These are phyloP conservation scores for Lomographa bimaculata DNA, from an alignment of 2,888 invertebrate species.

Conservation along the genomic window DNA sequence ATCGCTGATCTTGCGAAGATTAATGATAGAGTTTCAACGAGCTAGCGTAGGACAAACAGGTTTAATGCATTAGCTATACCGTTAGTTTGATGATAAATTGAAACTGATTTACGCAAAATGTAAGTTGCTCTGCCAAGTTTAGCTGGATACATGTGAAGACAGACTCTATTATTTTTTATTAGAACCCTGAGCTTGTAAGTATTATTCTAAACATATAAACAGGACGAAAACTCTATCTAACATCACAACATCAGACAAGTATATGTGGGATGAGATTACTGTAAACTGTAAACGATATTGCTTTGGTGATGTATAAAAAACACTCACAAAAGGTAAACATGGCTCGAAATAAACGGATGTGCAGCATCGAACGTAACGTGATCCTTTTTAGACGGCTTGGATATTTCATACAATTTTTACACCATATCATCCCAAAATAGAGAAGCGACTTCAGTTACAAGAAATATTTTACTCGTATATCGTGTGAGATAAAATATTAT, in stretches of 20 bases:
- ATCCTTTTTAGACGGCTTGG: slow-evolving; percentile 23
- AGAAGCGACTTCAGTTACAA: slow-evolving; percentile 7
- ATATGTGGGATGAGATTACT: slow-evolving; percentile 15
- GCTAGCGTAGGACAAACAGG: slow-evolving; percentile 12
- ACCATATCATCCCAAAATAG: too few species aligned
- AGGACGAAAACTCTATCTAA: too few species aligned
- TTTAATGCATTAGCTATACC: slow-evolving; percentile 1
- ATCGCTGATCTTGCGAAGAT: slow-evolving; percentile 28
- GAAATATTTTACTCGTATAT: slow-evolving; percentile 5
- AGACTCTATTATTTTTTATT: too few species aligned
- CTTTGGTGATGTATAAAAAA: slow-evolving; percentile 50
- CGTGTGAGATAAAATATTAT: too few species aligned
- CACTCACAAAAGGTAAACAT: slow-evolving; percentile 51
- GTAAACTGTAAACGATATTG: slow-evolving; percentile 37
- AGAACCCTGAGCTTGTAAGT: too few species aligned
- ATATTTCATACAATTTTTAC: slow-evolving; percentile 25
- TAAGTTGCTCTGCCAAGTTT: not conserved
- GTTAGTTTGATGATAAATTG: not conserved
- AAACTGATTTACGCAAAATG: not conserved
- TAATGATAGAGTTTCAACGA: slow-evolving; percentile 16
- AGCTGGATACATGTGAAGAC: too few species aligned
- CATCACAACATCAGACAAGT: slow-evolving; percentile 3
- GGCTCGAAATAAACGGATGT: slow-evolving; percentile 46
- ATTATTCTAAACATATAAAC: too few species aligned
- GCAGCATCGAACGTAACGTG: slow-evolving; percentile 34